These are phyloP conservation scores for Clarias fuscus DNA, from an alignment of 2,797 vertebrate species.

Conservation along the genomic window DNA sequence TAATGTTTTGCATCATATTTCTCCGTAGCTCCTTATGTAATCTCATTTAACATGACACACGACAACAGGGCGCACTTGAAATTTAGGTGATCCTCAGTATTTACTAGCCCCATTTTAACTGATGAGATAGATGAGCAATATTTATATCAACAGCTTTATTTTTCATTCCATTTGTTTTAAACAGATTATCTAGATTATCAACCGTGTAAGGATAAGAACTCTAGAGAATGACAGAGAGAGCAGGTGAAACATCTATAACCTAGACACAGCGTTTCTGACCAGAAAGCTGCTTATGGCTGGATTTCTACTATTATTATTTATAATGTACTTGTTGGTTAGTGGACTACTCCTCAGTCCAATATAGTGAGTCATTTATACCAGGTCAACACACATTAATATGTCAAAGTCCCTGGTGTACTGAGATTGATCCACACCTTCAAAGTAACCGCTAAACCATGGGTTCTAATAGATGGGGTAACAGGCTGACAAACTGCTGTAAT, in stretches of 20 bases:
- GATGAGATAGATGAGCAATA: too few relatives aligned
- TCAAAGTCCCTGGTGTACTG: slow-evolving; percentile 9
- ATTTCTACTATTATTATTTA: neutral
- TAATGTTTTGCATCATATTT: too few relatives aligned
- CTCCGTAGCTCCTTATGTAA: too few relatives aligned
- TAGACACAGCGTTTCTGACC: neutral
- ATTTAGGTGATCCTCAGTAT: too few relatives aligned
- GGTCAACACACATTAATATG: neutral
- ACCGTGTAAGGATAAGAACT: too few relatives aligned
- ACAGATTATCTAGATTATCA: too few relatives aligned
- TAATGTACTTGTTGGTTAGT: neutral
- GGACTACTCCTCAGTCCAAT: neutral
- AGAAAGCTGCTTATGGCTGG: neutral
- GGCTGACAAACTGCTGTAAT: neutral
- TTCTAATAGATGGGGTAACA: neutral
- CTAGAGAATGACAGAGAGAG: too few relatives aligned
- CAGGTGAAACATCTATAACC: neutral
- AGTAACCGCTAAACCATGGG: neutral
- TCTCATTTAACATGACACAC: too few relatives aligned
- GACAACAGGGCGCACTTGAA: too few relatives aligned
- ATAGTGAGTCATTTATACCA: neutral
- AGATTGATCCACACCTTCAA: neutral
- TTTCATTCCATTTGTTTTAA: too few relatives aligned
- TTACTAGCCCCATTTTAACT: too few relatives aligned
- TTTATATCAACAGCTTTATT: too few relatives aligned